These are phyloP conservation scores for Philotrypesis tridentata DNA, from an alignment of 1,140 invertebrate genomes.

Conservation along the genomic window DNA sequence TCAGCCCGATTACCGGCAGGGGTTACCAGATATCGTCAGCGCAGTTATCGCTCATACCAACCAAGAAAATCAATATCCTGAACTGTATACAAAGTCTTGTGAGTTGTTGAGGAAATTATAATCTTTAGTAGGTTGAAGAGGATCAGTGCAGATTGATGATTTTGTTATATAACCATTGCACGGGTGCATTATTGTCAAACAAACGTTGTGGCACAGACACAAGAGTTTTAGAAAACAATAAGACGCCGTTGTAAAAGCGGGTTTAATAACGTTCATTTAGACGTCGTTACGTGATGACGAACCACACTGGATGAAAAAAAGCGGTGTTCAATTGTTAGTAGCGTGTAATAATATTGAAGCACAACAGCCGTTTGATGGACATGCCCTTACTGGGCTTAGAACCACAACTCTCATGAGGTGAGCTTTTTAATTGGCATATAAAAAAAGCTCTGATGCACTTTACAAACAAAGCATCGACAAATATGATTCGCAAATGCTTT, in stretches of 20 bases:
- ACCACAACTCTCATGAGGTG: background rate
- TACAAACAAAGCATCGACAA: slow-evolving; percentile 13
- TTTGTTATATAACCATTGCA: background rate
- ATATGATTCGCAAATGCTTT: background rate
- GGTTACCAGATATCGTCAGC: slow-evolving; percentile 56
- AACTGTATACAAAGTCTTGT: slow-evolving; percentile 36
- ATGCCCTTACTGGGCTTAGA: background rate
- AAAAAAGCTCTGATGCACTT: background rate
- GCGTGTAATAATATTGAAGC: slow-evolving; percentile 16
- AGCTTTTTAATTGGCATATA: background rate
- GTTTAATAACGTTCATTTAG: slow-evolving; percentile 4
- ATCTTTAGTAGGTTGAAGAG: background rate
- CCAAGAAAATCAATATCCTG: slow-evolving; percentile 48
- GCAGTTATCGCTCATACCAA: slow-evolving; percentile 54
- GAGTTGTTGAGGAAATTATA: slow-evolving; percentile 37
- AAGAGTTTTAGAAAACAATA: slow-evolving; percentile 15
- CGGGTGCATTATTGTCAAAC: background rate
- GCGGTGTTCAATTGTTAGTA: slow-evolving; percentile 31
- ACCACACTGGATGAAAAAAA: slow-evolving; percentile 17
- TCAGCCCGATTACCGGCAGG: slow-evolving; percentile 51
- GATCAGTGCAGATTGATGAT: background rate
- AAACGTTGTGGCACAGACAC: background rate
- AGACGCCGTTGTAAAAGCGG: background rate
- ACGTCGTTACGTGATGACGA: slow-evolving; percentile 10
- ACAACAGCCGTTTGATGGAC: slow-evolving; percentile 16